Conservation (phyloP, 2,888 invertebrate genomes). For the Cynaeus angustus region DNA sequence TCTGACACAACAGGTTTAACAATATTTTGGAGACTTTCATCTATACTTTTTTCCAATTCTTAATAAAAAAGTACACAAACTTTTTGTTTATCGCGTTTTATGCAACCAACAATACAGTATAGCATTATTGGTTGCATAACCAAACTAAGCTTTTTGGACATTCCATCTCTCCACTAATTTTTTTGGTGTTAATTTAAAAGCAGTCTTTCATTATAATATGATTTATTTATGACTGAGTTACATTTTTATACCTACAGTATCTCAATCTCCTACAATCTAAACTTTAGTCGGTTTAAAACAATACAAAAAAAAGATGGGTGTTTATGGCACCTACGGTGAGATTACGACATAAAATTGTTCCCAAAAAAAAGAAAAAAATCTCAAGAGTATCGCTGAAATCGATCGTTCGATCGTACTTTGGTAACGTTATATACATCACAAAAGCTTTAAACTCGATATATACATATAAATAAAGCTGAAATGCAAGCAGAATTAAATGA, state of each 20-base stretch:
- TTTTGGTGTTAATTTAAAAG: too few species aligned
- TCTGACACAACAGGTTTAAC: too few species aligned
- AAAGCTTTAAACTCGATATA: conserved; percentile 64
- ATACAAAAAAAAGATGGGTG: conserved; percentile 45
- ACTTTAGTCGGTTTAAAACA: conserved; percentile 26
- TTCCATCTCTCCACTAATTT: too few species aligned
- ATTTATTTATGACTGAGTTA: conserved; percentile 46
- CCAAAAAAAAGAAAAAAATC: conserved; percentile 50
- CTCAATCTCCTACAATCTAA: conserved; percentile 23
- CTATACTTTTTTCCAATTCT: too few species aligned
- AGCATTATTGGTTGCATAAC: too few species aligned
- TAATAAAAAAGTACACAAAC: too few species aligned
- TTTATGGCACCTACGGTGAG: conserved; percentile 56
- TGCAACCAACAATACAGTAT: too few species aligned
- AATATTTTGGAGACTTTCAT: too few species aligned
- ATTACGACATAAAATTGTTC: conserved; percentile 49
- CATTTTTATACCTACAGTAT: conserved; percentile 39
- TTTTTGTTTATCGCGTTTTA: too few species aligned
- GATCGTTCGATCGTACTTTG: conserved; percentile 64
- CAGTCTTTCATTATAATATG: conserved; percentile 12
- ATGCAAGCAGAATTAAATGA: conserved; percentile 43
- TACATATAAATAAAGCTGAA: conserved; percentile 61
- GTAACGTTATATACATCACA: conserved; percentile 68
- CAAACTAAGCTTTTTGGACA: too few species aligned
- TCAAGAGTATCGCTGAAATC: conserved; percentile 45